A percentile compares a stretch with the other conserved stretches of the same genome.
These are phyloP conservation scores for Pissodes strobi DNA, from an alignment of 1,140 invertebrate genomes.

Conservation along the genomic window DNA sequence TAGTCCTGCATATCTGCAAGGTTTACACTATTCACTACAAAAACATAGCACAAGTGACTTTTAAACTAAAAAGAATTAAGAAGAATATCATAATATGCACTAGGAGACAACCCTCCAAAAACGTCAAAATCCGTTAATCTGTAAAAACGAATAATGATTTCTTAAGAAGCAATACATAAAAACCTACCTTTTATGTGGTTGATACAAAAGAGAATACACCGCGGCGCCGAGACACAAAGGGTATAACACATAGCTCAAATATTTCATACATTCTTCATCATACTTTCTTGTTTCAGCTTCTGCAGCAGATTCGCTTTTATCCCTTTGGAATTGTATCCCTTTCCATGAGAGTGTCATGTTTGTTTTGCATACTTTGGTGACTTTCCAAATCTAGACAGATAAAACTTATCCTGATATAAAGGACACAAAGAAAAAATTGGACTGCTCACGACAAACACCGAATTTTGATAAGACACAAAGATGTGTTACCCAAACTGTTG, in stretches of 20 bases:
- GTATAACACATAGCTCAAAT: slow-evolving; percentile 90
- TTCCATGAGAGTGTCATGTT: slow-evolving; percentile 61
- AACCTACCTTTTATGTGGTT: slow-evolving; percentile 83
- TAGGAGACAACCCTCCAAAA: no score
- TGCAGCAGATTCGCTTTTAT: slow-evolving; percentile 59
- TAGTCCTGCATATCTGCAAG: no score
- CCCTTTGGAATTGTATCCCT: slow-evolving; percentile 53
- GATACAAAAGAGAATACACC: slow-evolving; percentile 89
- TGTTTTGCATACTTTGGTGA: slow-evolving; percentile 86
- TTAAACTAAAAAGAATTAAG: no score
- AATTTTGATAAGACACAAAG: no score
- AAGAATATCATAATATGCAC: no score
- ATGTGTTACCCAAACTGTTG: no score
- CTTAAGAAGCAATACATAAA: slow-evolving; percentile 6
- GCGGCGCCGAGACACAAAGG: slow-evolving; percentile 86
- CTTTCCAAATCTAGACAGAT: slow-evolving; percentile 92
- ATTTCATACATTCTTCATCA: slow-evolving; percentile 89
- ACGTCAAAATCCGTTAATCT: no score
- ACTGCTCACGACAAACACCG: no score
- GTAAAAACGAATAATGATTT: no score
- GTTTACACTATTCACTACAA: no score
- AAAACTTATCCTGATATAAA: neutral
- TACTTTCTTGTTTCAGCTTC: slow-evolving; percentile 83
- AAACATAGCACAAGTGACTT: no score
- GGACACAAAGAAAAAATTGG: neutral